Conservation (phyloP, 2,888 invertebrate genomes). For the Ecliptopera silaceata region DNA sequence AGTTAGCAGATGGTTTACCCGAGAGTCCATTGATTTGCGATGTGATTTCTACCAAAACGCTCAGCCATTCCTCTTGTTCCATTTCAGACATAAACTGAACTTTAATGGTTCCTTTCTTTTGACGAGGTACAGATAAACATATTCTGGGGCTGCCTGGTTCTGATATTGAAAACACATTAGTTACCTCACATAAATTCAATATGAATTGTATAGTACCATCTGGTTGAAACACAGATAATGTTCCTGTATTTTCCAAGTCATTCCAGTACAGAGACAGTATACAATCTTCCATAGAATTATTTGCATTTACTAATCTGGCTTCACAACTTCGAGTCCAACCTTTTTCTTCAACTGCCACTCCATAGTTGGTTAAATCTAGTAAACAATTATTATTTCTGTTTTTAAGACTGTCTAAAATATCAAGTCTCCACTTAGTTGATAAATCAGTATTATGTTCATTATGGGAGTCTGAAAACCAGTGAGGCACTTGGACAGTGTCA, state of each 20-base stretch:
- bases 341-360: slow-evolving; percentile 91
- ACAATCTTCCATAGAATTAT: slow-evolving; percentile 87
- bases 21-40: slow-evolving; percentile 88
- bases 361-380: slow-evolving; percentile 84
- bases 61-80: slow-evolving; percentile 95
- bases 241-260: slow-evolving; percentile 87
- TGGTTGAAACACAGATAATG: slow-evolving; percentile 89
- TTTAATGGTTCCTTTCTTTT: slow-evolving; percentile 84
- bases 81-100: slow-evolving; percentile 92
- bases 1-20: slow-evolving; percentile 87
- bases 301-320: slow-evolving; percentile 85
- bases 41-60: slow-evolving; percentile 89
- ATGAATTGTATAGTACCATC: slow-evolving; percentile 90
- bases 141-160: slow-evolving; percentile 91
- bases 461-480: slow-evolving; percentile 88
- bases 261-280: slow-evolving; percentile 93
- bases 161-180: slow-evolving; percentile 89
- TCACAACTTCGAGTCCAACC: slow-evolving; percentile 94
- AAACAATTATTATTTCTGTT: slow-evolving; percentile 76
- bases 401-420: slow-evolving; percentile 87
- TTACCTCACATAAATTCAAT: slow-evolving; percentile 89
- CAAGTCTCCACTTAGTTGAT: slow-evolving; percentile 88
- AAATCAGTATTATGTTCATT: slow-evolving; percentile 84
- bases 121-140: slow-evolving; percentile 87
- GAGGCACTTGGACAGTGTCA: slow-evolving; percentile 88